phyloP scores from a whole-genome alignment of 2,113 vertebrate species.

The Telmatochromis sp. region DNA sequence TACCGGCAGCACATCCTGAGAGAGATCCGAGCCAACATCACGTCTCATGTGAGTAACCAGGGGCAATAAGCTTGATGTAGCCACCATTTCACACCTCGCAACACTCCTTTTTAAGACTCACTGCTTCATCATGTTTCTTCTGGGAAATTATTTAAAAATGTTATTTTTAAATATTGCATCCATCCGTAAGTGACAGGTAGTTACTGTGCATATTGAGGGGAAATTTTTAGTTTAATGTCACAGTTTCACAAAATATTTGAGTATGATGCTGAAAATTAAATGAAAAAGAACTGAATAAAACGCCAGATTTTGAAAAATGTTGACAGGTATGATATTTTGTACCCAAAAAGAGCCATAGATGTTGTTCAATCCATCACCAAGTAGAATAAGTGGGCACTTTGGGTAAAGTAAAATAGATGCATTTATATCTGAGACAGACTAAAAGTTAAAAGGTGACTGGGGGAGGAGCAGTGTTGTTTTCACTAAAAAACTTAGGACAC shows the following conservation, averaged over 20 bases:
- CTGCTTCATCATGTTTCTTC: background rate
- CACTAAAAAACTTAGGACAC: background rate
- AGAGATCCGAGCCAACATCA: constrained; percentile 83
- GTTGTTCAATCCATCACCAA: background rate
- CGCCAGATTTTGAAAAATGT: background rate
- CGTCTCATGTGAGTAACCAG: constrained; percentile 71
- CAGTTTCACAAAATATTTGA: background rate
- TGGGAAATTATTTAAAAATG: background rate
- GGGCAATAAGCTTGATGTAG: background rate
- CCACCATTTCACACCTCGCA: background rate
- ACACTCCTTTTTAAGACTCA: background rate
- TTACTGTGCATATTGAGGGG: background rate
- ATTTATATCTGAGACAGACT: background rate
- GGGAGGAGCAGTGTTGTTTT: background rate
- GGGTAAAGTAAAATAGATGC: background rate
- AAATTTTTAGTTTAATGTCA: too few relatives aligned
- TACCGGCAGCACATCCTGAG: constrained; percentile 80
- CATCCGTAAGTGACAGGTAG: background rate
- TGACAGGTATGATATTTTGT: background rate
- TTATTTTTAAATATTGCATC: background rate
- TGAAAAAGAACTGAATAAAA: background rate
- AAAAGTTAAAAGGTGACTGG: background rate
- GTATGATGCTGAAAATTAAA: background rate
- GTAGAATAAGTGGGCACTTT: background rate
- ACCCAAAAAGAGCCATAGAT: background rate